Percentiles rank a stretch among this genome's conserved stretches.
These are phyloP conservation scores for Onthophagus taurus DNA, from an alignment of 1,140 invertebrate genomes.

Conservation along the genomic window DNA sequence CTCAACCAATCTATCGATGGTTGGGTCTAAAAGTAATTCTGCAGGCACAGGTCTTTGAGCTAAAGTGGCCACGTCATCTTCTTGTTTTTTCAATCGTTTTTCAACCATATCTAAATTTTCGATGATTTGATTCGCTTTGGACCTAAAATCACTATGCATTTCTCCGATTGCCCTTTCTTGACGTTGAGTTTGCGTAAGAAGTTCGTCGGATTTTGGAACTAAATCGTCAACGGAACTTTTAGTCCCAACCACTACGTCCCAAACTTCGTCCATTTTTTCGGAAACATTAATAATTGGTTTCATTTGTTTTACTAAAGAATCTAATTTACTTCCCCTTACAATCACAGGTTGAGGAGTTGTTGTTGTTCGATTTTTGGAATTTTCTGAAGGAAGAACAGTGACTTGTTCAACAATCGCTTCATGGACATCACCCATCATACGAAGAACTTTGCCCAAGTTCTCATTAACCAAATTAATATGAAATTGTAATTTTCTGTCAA, in stretches of 20 bases:
- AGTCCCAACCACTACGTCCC: constrained; percentile 77
- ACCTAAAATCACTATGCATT: constrained; percentile 71
- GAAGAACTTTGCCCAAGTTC: constrained; percentile 64
- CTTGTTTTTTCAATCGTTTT: constrained; percentile 71
- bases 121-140: constrained; percentile 78
- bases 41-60: constrained; percentile 60
- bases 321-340: constrained; percentile 61
- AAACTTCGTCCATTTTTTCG: constrained; percentile 83
- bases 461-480: constrained; percentile 75
- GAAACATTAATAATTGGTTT: constrained; percentile 74
- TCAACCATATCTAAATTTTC: constrained; percentile 79
- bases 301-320: constrained; percentile 66
- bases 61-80: constrained; percentile 63
- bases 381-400: constrained; percentile 29
- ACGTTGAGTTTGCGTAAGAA: constrained; percentile 73
- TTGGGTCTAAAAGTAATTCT: constrained; percentile 61
- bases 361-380: constrained; percentile 38
- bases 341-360: constrained; percentile 43
- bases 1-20: constrained; percentile 64
- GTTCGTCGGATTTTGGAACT: constrained; percentile 73
- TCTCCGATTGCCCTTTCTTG: constrained; percentile 79
- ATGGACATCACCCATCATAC: constrained; percentile 69
- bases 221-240: constrained; percentile 76
- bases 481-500: constrained; percentile 74
- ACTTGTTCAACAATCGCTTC: constrained; percentile 62